Evolutionary conservation across 2,888 invertebrate species (phyloP).

Genomic region (Dryococelus australis): DNA sequence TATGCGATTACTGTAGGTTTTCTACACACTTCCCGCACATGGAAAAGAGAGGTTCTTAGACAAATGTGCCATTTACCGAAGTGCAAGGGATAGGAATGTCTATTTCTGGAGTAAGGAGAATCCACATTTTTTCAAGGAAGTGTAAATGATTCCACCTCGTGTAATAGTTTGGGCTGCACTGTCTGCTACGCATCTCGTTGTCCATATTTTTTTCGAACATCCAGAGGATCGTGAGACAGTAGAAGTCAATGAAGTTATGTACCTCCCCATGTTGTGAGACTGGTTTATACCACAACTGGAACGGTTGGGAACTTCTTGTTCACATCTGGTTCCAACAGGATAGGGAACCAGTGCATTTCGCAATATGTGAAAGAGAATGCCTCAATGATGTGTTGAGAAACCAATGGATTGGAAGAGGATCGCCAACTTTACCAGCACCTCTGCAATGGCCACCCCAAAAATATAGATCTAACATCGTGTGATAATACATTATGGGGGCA

Average conservation of each 20-base stretch:
- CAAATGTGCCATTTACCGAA: conserved; percentile 11
- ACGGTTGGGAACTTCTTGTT: too few relatives aligned
- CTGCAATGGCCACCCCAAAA: background rate
- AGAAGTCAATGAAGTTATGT: too few relatives aligned
- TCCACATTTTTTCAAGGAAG: background rate
- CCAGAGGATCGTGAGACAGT: too few relatives aligned
- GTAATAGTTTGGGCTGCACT: background rate
- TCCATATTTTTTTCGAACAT: too few relatives aligned
- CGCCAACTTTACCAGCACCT: background rate
- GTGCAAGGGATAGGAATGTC: background rate
- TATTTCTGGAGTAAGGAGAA: conserved; percentile 22
- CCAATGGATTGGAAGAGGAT: background rate
- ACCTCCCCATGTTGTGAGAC: too few relatives aligned
- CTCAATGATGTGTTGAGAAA: background rate
- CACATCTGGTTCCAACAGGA: too few relatives aligned
- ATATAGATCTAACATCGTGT: too few relatives aligned
- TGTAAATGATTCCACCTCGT: background rate
- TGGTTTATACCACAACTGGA: too few relatives aligned
- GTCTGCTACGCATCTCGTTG: background rate
- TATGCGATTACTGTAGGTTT: too few relatives aligned
- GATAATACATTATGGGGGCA: background rate
- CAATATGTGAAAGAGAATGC: too few relatives aligned
- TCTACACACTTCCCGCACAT: background rate
- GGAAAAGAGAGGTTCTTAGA: background rate
- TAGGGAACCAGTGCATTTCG: too few relatives aligned